Evolutionary conservation across 2,113 vertebrate species (phyloP).

Genomic region (Tachysurus vachellii): DNA sequence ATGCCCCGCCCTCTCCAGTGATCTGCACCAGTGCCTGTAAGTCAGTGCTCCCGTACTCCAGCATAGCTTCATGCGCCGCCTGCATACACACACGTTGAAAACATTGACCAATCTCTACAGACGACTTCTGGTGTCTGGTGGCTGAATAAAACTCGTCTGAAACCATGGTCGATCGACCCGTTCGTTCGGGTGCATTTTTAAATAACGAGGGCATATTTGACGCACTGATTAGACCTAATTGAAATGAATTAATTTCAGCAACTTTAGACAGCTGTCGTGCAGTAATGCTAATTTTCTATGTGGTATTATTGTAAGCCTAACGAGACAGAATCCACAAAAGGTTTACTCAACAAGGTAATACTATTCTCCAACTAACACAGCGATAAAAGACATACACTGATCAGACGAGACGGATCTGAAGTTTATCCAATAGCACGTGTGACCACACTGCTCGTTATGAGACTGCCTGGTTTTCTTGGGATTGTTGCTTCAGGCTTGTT

Average conservation of each 20-base stretch:
- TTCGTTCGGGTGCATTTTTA: background rate
- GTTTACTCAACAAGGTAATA: background rate
- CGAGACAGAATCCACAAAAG: background rate
- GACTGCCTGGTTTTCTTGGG: background rate
- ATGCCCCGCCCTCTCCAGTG: slow-evolving; percentile 87
- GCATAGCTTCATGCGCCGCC: slow-evolving; percentile 85
- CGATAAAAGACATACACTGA: background rate
- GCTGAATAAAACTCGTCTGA: background rate
- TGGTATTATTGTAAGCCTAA: background rate
- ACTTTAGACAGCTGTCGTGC: background rate
- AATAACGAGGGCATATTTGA: background rate
- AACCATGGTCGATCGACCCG: background rate
- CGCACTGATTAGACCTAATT: background rate
- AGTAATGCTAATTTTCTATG: background rate
- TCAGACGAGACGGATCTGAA: background rate
- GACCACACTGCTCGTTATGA: background rate
- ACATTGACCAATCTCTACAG: background rate
- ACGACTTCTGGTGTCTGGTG: background rate
- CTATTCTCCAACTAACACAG: background rate
- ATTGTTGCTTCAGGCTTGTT: background rate
- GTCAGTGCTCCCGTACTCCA: slow-evolving; percentile 93
- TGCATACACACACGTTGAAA: slow-evolving; percentile 49
- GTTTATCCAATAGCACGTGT: background rate
- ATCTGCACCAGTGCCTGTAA: slow-evolving; percentile 90
- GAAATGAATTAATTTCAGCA: background rate